Base-by-base conservation (phyloP, 2,888 invertebrate genomes). In the Amiota minor region DNA sequence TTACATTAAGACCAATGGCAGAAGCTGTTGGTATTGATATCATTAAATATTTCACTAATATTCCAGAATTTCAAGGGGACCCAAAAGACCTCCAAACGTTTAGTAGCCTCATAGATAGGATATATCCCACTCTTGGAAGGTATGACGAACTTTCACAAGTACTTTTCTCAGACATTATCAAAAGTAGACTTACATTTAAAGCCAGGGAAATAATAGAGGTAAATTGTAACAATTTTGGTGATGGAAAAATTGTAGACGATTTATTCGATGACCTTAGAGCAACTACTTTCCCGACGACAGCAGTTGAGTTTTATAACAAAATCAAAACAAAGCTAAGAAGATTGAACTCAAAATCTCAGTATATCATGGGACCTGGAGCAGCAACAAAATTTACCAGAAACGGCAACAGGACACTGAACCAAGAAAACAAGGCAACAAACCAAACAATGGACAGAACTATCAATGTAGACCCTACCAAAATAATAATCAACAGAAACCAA, bases 401-500 rank as follows among this genome's bases (percentile, higher is more conserved):
- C n/a, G n/a, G n/a, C n/a, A n/a, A n/a, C n/a, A n/a, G n/a, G n/a
- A n/a, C n/a, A n/a, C n/a, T n/a, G n/a, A n/a, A n/a, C n/a, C n/a
- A n/a, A n/a, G n/a, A n/a, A n/a, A n/a, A n/a, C n/a, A n/a, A n/a
- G n/a, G n/a, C n/a, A n/a, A n/a, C n/a, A n/a, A n/a, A n/a, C n/a
- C n/a, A n/a, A n/a, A n/a, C n/a, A n/a, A n/a, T n/a, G n/a, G n/a
- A n/a, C n/a, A n/a, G n/a, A n/a, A n/a, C n/a, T n/a, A n/a, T n/a
- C n/a, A n/a, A n/a, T n/a, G n/a, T n/a, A 84, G 87, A 2, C 81
- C 81, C 35, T 68, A 18, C 10, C 59, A 69, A 72, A 62, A 46
- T n/a, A 50, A 68, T 70, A 59, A 50, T 35, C 64, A 45, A 45
- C 47, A 73, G 46, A 55, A 74, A 23, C 2, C 23, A 46, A 70